Evolutionary conservation across 1,140 invertebrate genomes (phyloP), one percentile per base, ranked within the genome.

Genomic region (Drosophila pachea): DNA sequence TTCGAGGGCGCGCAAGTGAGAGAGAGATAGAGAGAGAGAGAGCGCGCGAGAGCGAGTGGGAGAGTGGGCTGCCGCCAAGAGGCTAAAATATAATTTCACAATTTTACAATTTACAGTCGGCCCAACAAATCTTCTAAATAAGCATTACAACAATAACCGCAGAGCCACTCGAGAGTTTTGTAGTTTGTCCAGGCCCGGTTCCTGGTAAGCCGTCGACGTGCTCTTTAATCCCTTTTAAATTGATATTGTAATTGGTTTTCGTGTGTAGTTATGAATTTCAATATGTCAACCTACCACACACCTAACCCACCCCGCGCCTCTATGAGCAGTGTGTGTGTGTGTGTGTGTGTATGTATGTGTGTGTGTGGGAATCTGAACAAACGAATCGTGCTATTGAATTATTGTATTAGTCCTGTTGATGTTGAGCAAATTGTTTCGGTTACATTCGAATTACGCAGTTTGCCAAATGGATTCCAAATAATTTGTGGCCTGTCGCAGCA

Each of bases 161-260:
- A 62, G 36, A 61, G 32, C 45, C 40, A 49, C 43, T 45, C 58
- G 4, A 22, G 33, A 33, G 9, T 31, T 35, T 9, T 31, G 53
- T 65, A 69, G 67, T 69, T 74, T 43, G 29, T 12, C 45, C 38
- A 36, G 55, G 48, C 32, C 60, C 40, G 40, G 59, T 66, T 64
- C 35, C 42, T 9, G 45, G 65, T 68, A 63, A 55, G 60, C 73
- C 50, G 50, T 47, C 65, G 61, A 49, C 76, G 71, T 59, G 69
- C 64, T 54, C 76, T 86, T 84, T 84, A 84, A 84, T 84, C 81
- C 81, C 76, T 77, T 84, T 84, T 86, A 84, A 84, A 84, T 84
- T 84, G 81, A 86, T 84, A 84, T 84, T 84, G 82, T 84, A 84
- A 84, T 84, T 84, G 81, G 76, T 86, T 84, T 84, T 64, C 76